Evolutionary conservation across 30 jellyfish, hydroid and myxozoan genomes (phyloP).

Genomic region (Chrysaora quinquecirrha): DNA sequence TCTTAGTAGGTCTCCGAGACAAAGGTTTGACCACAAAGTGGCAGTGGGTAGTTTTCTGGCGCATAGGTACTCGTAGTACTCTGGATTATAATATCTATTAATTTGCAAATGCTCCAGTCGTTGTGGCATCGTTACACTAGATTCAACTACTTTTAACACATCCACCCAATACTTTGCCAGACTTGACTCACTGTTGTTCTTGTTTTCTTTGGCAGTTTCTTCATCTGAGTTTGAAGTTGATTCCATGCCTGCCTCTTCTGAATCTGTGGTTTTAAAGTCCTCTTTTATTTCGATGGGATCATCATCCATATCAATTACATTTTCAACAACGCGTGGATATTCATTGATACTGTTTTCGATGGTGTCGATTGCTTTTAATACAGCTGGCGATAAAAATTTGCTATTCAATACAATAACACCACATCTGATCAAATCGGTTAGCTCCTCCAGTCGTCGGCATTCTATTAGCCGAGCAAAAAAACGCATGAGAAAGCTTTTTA

Average conservation of each 20-base stretch:
- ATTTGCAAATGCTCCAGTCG: not conserved
- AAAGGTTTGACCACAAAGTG: not conserved
- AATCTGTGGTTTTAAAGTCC: too few species aligned
- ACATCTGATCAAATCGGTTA: not conserved
- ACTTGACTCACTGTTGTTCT: not conserved
- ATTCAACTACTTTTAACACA: not conserved
- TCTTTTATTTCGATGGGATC: too few species aligned
- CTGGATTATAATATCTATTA: not conserved
- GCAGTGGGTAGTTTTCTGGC: not conserved
- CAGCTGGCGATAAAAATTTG: not conserved
- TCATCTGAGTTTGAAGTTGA: too few species aligned
- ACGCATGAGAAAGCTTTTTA: not conserved
- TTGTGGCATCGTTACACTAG: not conserved
- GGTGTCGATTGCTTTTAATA: not conserved
- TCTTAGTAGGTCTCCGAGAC: not conserved
- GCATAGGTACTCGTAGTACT: not conserved
- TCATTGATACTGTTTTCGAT: slow-evolving; percentile 11
- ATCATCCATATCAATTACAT: too few species aligned
- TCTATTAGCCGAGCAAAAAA: slow-evolving; percentile 10
- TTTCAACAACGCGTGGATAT: not conserved
- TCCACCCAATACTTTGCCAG: not conserved
- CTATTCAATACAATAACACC: not conserved
- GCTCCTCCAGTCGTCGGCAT: slow-evolving; percentile 5
- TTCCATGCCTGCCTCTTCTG: too few species aligned
- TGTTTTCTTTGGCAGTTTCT: not conserved